These are phyloP conservation scores for Caenorhabditis sinica DNA, from an alignment of 2,888 invertebrate species.

Conservation along the genomic window DNA sequence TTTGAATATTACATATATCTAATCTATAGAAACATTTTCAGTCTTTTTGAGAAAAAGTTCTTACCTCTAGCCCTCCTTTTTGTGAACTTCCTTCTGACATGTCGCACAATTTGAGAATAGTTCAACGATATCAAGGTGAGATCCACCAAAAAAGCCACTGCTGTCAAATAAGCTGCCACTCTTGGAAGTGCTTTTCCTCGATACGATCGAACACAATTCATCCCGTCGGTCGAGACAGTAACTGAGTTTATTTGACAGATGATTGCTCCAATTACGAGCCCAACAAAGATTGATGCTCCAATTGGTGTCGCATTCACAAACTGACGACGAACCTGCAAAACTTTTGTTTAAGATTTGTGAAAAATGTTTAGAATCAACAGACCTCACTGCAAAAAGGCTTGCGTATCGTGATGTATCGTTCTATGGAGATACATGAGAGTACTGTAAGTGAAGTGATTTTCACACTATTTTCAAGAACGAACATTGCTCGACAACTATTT, in stretches of 20 bases:
- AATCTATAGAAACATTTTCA: too few relatives aligned
- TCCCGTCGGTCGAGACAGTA: slow-evolving; percentile 70
- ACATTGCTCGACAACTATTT: slow-evolving; percentile 78
- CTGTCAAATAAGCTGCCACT: slow-evolving; percentile 67
- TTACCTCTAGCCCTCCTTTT: slow-evolving; percentile 80
- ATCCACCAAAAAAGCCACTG: slow-evolving; percentile 75
- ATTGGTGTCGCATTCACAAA: slow-evolving; percentile 80
- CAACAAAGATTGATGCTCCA: slow-evolving; percentile 75
- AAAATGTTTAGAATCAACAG: background rate
- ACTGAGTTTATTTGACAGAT: slow-evolving; percentile 71
- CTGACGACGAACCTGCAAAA: slow-evolving; percentile 77
- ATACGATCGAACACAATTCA: slow-evolving; percentile 74
- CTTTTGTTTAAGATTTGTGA: background rate
- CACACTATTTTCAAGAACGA: slow-evolving; percentile 79
- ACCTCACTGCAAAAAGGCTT: slow-evolving; percentile 82
- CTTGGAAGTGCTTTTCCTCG: slow-evolving; percentile 62
- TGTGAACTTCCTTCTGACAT: slow-evolving; percentile 81
- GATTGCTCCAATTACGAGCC: slow-evolving; percentile 75
- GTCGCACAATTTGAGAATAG: slow-evolving; percentile 81
- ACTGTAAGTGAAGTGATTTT: slow-evolving; percentile 81
- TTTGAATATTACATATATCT: too few relatives aligned
- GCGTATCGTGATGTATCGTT: slow-evolving; percentile 81
- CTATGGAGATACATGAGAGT: slow-evolving; percentile 81
- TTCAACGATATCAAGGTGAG: slow-evolving; percentile 78
- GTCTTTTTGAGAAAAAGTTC: background rate